Conservation (phyloP, 1,140 invertebrate species). For the Aphidius ervi region DNA sequence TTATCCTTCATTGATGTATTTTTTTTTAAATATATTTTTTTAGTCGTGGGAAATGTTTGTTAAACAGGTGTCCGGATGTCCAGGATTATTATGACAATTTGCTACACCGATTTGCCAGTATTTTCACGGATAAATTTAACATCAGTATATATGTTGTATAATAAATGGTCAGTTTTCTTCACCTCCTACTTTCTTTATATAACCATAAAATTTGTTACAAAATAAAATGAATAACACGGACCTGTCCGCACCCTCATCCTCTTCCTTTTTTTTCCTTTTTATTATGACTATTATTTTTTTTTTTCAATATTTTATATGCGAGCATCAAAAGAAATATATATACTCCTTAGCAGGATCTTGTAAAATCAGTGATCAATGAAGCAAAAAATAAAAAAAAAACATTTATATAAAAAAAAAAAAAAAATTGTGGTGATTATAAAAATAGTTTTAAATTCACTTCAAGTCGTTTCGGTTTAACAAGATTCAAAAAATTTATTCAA, state of each 20-base stretch:
- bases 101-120: constrained; percentile 31
- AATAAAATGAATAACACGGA: not conserved
- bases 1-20: not conserved
- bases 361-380: constrained; percentile 34
- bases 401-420: not conserved
- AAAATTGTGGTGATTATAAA: not conserved
- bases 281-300: not conserved
- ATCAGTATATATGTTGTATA: constrained; percentile 7
- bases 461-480: constrained; percentile 27
- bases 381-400: constrained; percentile 2
- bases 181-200: not conserved
- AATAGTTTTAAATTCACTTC: not conserved
- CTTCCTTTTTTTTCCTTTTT: not conserved
- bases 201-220: constrained; percentile 10
- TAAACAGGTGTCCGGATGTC: constrained; percentile 43
- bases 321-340: constrained; percentile 10
- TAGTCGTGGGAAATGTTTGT: constrained; percentile 7
- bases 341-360: constrained; percentile 18
- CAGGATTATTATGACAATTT: constrained; percentile 35
- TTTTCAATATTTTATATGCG: not conserved
- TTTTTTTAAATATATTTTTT: not conserved
- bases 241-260: not conserved
- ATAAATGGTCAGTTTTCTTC: constrained; percentile 16
- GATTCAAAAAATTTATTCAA: constrained; percentile 25
- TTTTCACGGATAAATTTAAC: constrained; percentile 24